phyloP scores from a whole-genome alignment of 2,797 vertebrate species.

The Dendrocincla tyrannina region DNA sequence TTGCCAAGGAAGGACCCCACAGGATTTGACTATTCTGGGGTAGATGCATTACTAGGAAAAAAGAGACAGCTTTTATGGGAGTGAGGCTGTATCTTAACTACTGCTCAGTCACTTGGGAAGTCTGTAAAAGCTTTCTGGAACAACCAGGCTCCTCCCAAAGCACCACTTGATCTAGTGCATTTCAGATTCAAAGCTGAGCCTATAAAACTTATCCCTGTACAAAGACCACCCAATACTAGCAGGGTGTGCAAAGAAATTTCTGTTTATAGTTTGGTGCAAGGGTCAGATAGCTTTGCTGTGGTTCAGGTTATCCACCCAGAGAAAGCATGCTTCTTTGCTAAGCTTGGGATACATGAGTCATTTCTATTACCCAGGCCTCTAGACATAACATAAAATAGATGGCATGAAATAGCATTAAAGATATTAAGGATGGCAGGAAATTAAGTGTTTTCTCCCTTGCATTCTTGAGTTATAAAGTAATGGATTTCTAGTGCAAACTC shows the following conservation, averaged over 20 bases:
- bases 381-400: slow-evolving; percentile 54
- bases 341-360: slow-evolving; percentile 46
- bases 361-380: slow-evolving; percentile 31
- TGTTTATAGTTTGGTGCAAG: neutral
- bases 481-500: slow-evolving; percentile 13
- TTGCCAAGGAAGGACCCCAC: slow-evolving; percentile 10
- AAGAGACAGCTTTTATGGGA: neutral
- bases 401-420: slow-evolving; percentile 7
- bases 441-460: slow-evolving; percentile 12
- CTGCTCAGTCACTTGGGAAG: slow-evolving; percentile 37
- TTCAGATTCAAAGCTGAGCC: slow-evolving; percentile 27
- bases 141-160: slow-evolving; percentile 22
- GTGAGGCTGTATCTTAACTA: slow-evolving; percentile 9
- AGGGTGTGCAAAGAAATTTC: neutral
- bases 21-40: neutral
- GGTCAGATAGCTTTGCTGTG: slow-evolving; percentile 25
- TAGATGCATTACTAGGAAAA: neutral
- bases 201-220: neutral
- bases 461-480: slow-evolving; percentile 52
- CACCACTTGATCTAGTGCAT: neutral
- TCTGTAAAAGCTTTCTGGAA: slow-evolving; percentile 57
- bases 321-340: neutral
- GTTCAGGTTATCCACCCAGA: slow-evolving; percentile 42
- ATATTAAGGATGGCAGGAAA: slow-evolving; percentile 49
- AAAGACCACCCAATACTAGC: slow-evolving; percentile 28